phyloP scores from a whole-genome alignment of 2,888 invertebrate species.

The Rhogogaster chlorosoma region DNA sequence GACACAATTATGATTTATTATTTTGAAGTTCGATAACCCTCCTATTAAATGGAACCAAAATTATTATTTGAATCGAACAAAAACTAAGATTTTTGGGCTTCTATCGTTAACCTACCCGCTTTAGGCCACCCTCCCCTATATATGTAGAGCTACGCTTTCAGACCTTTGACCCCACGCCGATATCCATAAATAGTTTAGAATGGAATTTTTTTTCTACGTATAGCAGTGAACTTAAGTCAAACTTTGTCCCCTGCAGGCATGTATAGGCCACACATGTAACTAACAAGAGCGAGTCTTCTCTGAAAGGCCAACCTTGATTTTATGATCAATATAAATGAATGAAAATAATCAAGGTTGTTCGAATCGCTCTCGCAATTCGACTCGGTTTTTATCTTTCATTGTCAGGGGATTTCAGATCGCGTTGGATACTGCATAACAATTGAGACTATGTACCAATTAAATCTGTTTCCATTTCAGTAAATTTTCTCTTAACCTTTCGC shows the following conservation, averaged over 20 bases:
- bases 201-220: neutral
- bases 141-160: neutral
- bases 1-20: too few relatives aligned
- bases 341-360: neutral
- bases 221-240: neutral
- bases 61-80: too few relatives aligned
- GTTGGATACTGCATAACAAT: neutral
- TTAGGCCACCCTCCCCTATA: too few relatives aligned
- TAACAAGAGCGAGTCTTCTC: neutral
- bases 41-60: too few relatives aligned
- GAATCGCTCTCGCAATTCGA: neutral
- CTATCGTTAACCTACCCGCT: too few relatives aligned
- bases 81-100: too few relatives aligned
- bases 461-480: neutral
- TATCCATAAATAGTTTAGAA: conserved; percentile 1
- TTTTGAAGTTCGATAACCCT: too few relatives aligned
- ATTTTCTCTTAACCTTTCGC: neutral
- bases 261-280: too few relatives aligned
- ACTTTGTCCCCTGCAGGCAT: neutral
- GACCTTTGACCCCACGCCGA: neutral
- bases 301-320: neutral
- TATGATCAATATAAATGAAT: neutral
- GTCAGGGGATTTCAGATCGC: neutral
- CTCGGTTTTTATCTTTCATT: neutral
- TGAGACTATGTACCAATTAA: neutral